Conservation (phyloP, 2,888 invertebrate genomes). For the Drosophila emarginata region DNA sequence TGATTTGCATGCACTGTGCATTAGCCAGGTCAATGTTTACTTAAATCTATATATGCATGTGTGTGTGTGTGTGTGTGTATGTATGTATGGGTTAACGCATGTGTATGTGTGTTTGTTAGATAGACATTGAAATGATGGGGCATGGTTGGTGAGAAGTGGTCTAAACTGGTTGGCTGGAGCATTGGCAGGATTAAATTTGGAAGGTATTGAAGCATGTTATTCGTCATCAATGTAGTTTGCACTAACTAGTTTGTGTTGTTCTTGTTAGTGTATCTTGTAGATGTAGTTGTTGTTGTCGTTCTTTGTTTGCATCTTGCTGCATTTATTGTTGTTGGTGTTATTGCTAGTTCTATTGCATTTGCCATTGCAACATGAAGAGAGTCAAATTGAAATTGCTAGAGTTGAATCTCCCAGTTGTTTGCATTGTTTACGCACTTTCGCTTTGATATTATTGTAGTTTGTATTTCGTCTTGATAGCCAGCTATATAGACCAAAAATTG, state of each 20-base stretch:
- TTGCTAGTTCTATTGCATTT: constrained; percentile 29
- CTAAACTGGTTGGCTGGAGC: constrained; percentile 33
- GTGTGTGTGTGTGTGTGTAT: constrained; percentile 1
- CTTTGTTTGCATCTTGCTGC: constrained; percentile 23
- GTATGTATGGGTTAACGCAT: constrained; percentile 5
- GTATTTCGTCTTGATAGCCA: constrained; percentile 54
- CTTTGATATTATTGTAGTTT: constrained; percentile 77
- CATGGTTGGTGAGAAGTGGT: constrained; percentile 18
- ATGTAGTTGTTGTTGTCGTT: constrained; percentile 28
- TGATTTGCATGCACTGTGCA: constrained; percentile 9
- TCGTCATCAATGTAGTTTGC: constrained; percentile 77
- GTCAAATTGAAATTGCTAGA: constrained; percentile 28
- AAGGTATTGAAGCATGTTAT: constrained; percentile 79
- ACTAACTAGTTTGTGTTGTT: constrained; percentile 64
- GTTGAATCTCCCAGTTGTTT: constrained; percentile 59
- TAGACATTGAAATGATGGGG: constrained; percentile 17
- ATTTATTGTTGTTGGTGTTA: constrained; percentile 29
- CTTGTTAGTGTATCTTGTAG: constrained; percentile 24
- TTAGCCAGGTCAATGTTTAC: constrained; percentile 53
- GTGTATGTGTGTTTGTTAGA: background rate
- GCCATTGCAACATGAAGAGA: constrained; percentile 11
- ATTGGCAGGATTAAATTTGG: constrained; percentile 77
- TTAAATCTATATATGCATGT: background rate
- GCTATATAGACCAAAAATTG: constrained; percentile 20
- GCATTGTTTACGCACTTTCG: constrained; percentile 80